Conservation (phyloP, 2,113 vertebrate genomes). For the Climacteris rufus region DNA sequence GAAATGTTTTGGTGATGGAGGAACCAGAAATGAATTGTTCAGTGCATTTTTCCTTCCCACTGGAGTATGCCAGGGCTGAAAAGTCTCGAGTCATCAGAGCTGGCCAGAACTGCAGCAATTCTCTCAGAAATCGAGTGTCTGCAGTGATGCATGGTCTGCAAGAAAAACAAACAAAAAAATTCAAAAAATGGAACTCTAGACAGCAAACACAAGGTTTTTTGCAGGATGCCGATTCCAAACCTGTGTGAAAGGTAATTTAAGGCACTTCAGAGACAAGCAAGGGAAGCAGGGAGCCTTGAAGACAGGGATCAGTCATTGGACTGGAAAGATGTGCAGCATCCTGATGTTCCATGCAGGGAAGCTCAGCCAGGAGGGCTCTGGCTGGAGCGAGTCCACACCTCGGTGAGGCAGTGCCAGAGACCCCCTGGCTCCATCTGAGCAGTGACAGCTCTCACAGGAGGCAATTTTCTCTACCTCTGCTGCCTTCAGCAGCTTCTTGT, state of each 20-base stretch:
- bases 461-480: not conserved
- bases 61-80: not conserved
- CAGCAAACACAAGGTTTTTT: not conserved
- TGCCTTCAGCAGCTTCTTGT: not conserved
- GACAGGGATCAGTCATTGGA: not conserved
- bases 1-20: not conserved
- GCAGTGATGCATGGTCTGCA: not conserved
- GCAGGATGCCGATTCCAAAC: not conserved
- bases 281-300: not conserved
- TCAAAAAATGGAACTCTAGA: not conserved
- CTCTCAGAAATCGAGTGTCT: not conserved
- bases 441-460: not conserved
- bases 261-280: not conserved
- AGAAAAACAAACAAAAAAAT: not conserved
- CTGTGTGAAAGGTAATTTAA: not conserved
- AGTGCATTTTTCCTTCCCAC: not conserved
- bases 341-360: not conserved
- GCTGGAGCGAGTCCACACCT: rapidly evolving
- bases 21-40: not conserved
- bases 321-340: not conserved
- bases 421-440: not conserved
- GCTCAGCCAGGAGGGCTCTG: not conserved
- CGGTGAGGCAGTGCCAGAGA: not conserved
- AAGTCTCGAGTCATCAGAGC: not conserved
- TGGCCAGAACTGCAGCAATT: not conserved